phyloP scores from a whole-genome alignment of 2,888 invertebrate species.

The Yponomeuta malinellus region DNA sequence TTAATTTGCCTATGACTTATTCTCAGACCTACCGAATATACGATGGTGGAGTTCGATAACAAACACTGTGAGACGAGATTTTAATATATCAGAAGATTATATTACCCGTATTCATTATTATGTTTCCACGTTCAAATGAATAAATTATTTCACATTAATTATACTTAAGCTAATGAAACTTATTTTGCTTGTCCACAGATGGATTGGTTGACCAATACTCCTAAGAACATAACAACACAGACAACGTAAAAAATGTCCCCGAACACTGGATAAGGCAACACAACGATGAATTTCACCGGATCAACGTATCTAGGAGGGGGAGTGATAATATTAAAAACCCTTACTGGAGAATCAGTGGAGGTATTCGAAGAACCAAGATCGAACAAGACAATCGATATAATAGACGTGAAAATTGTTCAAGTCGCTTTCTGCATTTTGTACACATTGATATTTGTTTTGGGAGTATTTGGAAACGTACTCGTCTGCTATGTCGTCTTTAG shows the following conservation, averaged over 20 bases:
- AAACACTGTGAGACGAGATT: too few species aligned
- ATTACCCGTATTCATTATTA: too few species aligned
- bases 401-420: slow-evolving; percentile 81
- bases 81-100: too few species aligned
- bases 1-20: too few species aligned
- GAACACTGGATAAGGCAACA: slow-evolving; percentile 19
- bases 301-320: slow-evolving; percentile 44
- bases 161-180: neutral
- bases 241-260: slow-evolving; percentile 31
- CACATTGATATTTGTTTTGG: slow-evolving; percentile 85
- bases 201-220: slow-evolving; percentile 35
- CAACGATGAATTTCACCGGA: slow-evolving; percentile 55
- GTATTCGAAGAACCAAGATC: slow-evolving; percentile 59
- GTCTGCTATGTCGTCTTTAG: slow-evolving; percentile 91
- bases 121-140: too few species aligned
- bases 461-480: slow-evolving; percentile 86
- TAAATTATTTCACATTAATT: too few species aligned
- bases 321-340: slow-evolving; percentile 58
- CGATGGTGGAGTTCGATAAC: too few species aligned
- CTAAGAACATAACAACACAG: slow-evolving; percentile 17
- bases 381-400: slow-evolving; percentile 73
- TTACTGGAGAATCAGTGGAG: slow-evolving; percentile 61
- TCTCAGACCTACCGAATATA: too few species aligned
- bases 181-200: slow-evolving; percentile 48
- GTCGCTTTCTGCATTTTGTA: slow-evolving; percentile 85